Evolutionary conservation across 2,888 invertebrate species (phyloP), one percentile per base, ranked within the genome.

Genomic region (Ectemnius continuus): DNA sequence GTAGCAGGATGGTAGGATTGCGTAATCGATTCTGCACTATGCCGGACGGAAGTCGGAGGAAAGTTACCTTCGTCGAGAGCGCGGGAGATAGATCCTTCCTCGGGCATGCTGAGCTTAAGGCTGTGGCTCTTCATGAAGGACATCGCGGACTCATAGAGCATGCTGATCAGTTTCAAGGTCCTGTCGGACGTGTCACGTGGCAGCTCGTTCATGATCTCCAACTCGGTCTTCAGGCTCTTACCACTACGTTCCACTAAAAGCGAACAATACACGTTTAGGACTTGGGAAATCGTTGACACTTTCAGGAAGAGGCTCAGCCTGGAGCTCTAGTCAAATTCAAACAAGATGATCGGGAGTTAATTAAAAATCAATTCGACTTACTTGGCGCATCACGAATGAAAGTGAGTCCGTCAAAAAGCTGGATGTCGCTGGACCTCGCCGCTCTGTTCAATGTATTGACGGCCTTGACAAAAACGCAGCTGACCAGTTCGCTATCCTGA

Each of bases 61-160:
- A 78, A 76, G 77, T 90, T 91, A 95, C 96, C 96, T 94, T 96
- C 96, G 91, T 94, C 94, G 81, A 96, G 92, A 47, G 96, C 94
- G 76, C 95, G 93, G 0, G 95, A 94, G 23, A 96, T 91, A 67
- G 94, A 93, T 70, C 94, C 94, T 71, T 94, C 94, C 28, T 94
- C 93, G 59, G 95, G 95, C 70, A 96, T 91, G 87, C 94, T 94
- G 36, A 97, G 92, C 86, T 95, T 95, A 64, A 97, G 85, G 79
- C 93, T 93, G 89, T 94, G 94, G 26, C 92, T 92, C 82, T 92
- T 91, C 73, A 94, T 88, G 88, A 95, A 93, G 28, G 93, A 92
- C 61, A 92, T 85, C 26, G 92, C 92, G 11, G 93, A 92, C 74
- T 94, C 92, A 75, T 93, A 89, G 67, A 94, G 90, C 91, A 94